phyloP scores from a whole-genome alignment of 1,140 invertebrate genomes.

The Platyura marginata region DNA sequence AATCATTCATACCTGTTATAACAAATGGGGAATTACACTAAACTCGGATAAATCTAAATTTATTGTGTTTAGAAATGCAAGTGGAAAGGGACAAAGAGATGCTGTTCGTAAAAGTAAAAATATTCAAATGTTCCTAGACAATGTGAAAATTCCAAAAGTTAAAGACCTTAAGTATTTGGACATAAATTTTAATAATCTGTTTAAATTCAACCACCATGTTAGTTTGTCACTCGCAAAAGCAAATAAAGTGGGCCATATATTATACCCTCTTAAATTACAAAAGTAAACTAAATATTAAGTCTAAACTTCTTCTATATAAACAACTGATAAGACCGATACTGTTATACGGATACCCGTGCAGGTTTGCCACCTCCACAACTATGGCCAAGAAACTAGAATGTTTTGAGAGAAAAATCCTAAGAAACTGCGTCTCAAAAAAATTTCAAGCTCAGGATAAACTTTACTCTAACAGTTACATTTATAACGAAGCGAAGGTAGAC shows the following conservation, averaged over 20 bases:
- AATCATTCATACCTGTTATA: neutral
- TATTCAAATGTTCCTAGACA: neutral
- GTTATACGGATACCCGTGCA: too few species aligned
- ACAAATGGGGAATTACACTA: constrained; percentile 1
- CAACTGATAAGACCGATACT: too few species aligned
- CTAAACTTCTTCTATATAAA: neutral
- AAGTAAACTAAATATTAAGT: neutral
- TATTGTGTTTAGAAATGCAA: neutral
- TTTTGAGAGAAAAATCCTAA: too few species aligned
- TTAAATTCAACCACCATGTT: neutral
- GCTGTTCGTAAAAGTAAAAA: too few species aligned
- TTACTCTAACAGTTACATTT: too few species aligned
- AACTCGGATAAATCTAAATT: neutral
- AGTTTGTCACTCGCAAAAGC: neutral
- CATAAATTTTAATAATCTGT: neutral
- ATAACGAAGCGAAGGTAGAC: too few species aligned
- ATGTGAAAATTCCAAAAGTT: neutral
- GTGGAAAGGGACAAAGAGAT: neutral
- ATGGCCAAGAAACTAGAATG: too few species aligned
- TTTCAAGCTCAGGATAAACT: too few species aligned
- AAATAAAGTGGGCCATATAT: neutral
- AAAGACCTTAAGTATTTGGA: neutral
- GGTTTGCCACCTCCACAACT: too few species aligned
- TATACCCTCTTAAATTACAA: neutral
- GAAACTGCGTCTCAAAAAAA: too few species aligned